phyloP scores from a whole-genome alignment of 2,888 invertebrate genomes.

The Sphaerophoria taeniata region DNA sequence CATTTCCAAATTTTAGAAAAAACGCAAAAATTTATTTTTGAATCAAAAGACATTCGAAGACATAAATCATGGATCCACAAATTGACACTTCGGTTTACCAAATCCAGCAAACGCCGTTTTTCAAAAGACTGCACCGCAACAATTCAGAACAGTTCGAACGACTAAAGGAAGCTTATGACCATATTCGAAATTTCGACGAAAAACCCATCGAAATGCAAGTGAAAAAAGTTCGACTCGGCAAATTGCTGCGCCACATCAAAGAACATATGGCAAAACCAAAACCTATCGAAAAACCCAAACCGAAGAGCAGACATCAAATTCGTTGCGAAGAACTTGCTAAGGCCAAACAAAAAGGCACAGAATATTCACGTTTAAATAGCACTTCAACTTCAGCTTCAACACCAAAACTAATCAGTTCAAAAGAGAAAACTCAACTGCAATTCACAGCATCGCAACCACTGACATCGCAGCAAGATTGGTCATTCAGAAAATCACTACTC shows the following conservation, averaged over 20 bases:
- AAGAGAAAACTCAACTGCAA: too few relatives aligned
- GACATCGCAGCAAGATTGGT: background rate
- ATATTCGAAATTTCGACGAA: constrained; percentile 48
- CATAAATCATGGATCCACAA: constrained; percentile 33
- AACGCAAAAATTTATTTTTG: too few relatives aligned
- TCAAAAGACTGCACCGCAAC: constrained; percentile 48
- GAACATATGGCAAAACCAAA: constrained; percentile 17
- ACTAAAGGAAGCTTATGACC: constrained; percentile 48
- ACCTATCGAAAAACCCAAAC: background rate
- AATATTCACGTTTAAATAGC: constrained; percentile 51
- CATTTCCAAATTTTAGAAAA: too few relatives aligned
- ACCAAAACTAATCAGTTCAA: background rate
- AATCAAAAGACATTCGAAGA: too few relatives aligned
- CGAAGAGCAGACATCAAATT: constrained; percentile 24
- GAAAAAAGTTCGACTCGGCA: constrained; percentile 53
- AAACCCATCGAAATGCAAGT: constrained; percentile 42
- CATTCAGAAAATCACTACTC: constrained; percentile 17
- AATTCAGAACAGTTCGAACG: constrained; percentile 51
- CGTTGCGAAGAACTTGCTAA: constrained; percentile 42
- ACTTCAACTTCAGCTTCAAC: constrained; percentile 3
- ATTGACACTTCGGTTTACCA: constrained; percentile 31
- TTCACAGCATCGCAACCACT: too few relatives aligned
- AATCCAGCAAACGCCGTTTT: constrained; percentile 59
- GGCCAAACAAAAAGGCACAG: constrained; percentile 45
- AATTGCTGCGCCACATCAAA: constrained; percentile 46